Conservation (phyloP, 2,888 invertebrate genomes). For the Dorcus parallelipipedus region DNA sequence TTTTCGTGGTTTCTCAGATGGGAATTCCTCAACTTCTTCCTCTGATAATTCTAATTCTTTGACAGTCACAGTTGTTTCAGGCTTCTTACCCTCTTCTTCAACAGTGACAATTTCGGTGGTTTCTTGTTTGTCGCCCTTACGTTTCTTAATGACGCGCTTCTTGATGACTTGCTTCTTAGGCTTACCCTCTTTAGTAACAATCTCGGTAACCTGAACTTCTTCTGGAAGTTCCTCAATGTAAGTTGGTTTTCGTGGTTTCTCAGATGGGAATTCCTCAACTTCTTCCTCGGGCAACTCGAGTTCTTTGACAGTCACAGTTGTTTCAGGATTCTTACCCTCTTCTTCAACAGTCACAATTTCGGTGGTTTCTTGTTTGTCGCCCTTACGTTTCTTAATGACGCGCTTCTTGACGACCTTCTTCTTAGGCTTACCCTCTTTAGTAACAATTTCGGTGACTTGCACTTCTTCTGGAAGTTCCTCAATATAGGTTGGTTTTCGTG, state of each 20-base stretch:
- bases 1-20: slow-evolving; percentile 28
- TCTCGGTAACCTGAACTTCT: slow-evolving; percentile 40
- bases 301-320: slow-evolving; percentile 38
- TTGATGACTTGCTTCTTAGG: slow-evolving; percentile 30
- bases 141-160: slow-evolving; percentile 19
- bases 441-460: slow-evolving; percentile 39
- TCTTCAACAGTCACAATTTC: slow-evolving; percentile 42
- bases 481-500: slow-evolving; percentile 37
- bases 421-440: slow-evolving; percentile 40
- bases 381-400: slow-evolving; percentile 30
- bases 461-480: slow-evolving; percentile 31
- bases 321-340: slow-evolving; percentile 43
- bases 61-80: slow-evolving; percentile 33
- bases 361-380: slow-evolving; percentile 44
- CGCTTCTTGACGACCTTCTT: slow-evolving; percentile 38
- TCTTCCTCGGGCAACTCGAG: slow-evolving; percentile 31
- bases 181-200: slow-evolving; percentile 30
- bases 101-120: slow-evolving; percentile 33
- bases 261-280: slow-evolving; percentile 28
- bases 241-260: slow-evolving; percentile 29
- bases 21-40: slow-evolving; percentile 18
- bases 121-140: slow-evolving; percentile 26
- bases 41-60: slow-evolving; percentile 25
- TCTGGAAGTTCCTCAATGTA: slow-evolving; percentile 23
- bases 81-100: slow-evolving; percentile 19